Percentiles rank a stretch among this genome's conserved stretches.
phyloP scores from a whole-genome alignment of 2,113 vertebrate genomes.

The Girardinichthys multiradiatus region DNA sequence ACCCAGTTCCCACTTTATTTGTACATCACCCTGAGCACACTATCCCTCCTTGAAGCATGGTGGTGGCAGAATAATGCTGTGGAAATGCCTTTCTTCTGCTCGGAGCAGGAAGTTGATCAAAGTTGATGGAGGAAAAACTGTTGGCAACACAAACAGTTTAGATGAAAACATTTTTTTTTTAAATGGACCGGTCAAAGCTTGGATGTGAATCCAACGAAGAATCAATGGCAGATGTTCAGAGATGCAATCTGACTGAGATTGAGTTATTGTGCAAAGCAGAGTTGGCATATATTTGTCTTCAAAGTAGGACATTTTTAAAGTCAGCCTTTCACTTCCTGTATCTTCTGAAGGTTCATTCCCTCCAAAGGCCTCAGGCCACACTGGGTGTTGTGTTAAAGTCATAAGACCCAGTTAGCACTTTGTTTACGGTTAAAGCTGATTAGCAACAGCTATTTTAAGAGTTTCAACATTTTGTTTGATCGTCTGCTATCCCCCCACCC shows the following conservation, averaged over 20 bases:
- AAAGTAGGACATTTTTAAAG: not conserved
- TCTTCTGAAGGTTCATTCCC: slow-evolving; percentile 9
- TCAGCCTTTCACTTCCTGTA: not conserved
- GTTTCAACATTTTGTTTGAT: too few species aligned
- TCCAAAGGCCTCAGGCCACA: not conserved
- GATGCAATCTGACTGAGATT: not conserved
- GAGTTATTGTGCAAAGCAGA: not conserved
- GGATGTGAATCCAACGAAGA: not conserved
- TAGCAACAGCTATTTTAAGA: too few species aligned
- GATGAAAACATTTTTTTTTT: not conserved
- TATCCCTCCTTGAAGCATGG: too few species aligned
- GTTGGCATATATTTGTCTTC: not conserved
- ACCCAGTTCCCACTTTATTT: not conserved
- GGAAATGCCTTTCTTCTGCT: too few species aligned
- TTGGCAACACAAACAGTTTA: not conserved
- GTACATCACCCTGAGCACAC: too few species aligned
- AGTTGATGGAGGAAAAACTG: not conserved
- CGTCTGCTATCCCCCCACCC: too few species aligned
- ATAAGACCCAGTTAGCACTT: slow-evolving; percentile 42
- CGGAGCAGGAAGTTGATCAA: not conserved
- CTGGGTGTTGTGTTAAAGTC: slow-evolving; percentile 32
- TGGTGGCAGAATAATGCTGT: too few species aligned
- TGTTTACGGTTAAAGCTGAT: slow-evolving; percentile 41
- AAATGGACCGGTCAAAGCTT: not conserved
- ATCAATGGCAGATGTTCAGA: not conserved